phyloP scores from a whole-genome alignment of 2,113 vertebrate genomes.

The Bucco capensis region DNA sequence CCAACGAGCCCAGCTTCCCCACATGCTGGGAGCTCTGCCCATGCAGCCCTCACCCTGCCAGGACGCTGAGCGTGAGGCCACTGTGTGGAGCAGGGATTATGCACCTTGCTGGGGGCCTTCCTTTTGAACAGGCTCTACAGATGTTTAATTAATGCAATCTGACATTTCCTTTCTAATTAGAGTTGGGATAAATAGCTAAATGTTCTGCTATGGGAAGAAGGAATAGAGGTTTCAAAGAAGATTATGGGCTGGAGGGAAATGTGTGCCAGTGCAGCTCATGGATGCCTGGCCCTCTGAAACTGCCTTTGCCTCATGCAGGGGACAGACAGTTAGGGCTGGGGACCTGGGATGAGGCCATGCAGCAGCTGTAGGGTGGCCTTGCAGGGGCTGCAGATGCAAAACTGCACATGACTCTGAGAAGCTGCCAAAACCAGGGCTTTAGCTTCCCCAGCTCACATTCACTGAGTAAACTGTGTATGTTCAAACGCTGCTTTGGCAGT shows the following conservation, averaged over 20 bases:
- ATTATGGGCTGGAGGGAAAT: background rate
- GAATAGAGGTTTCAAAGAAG: background rate
- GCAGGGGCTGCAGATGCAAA: rapidly evolving
- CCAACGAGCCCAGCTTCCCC: rapidly evolving
- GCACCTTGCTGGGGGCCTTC: rapidly evolving
- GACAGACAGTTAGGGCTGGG: background rate
- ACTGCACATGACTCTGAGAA: background rate
- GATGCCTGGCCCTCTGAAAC: rapidly evolving
- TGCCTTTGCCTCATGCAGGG: background rate
- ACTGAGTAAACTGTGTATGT: background rate
- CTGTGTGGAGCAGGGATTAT: background rate
- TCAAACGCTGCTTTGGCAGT: background rate
- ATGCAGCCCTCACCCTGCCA: rapidly evolving
- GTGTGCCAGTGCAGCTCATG: rapidly evolving
- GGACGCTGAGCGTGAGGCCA: rapidly evolving
- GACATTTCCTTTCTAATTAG: background rate
- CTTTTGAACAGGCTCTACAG: background rate
- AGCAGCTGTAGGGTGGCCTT: too few relatives aligned
- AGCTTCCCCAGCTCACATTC: background rate
- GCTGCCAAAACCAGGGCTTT: rapidly evolving
- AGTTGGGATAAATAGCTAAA: background rate
- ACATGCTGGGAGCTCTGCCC: rapidly evolving
- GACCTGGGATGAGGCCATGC: too few relatives aligned
- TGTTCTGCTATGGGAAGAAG: background rate
- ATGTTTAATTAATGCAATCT: background rate